These are phyloP conservation scores for Notiomystis cincta DNA, from an alignment of 2,113 vertebrate genomes.

Conservation along the genomic window DNA sequence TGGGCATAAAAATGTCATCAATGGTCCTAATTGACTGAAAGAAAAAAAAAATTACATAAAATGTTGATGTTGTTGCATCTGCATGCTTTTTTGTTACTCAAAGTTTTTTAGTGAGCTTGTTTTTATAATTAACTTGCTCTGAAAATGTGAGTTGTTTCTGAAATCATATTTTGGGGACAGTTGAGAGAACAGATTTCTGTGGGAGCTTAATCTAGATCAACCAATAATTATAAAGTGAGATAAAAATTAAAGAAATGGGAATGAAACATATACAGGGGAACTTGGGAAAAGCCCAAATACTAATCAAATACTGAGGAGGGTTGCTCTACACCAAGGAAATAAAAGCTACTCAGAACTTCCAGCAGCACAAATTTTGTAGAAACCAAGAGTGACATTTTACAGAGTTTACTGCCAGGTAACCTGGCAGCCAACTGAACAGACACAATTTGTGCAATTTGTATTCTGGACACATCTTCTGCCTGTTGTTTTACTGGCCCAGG, in stretches of 20 bases:
- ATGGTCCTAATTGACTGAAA: neutral
- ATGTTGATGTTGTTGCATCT: neutral
- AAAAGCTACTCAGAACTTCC: neutral
- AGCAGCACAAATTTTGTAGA: neutral
- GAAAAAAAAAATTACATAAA: neutral
- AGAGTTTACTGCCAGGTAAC: neutral
- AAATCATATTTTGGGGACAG: neutral
- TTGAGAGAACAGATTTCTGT: neutral
- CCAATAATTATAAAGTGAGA: neutral
- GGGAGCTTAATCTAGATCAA: neutral
- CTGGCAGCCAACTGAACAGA: neutral
- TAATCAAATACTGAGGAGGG: neutral
- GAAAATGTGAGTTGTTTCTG: neutral
- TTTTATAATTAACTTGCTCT: neutral
- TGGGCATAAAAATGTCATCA: neutral
- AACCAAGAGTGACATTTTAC: neutral
- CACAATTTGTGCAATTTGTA: neutral
- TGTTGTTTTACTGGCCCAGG: neutral
- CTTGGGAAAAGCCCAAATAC: rapidly evolving
- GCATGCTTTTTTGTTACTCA: neutral
- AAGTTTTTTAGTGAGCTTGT: neutral
- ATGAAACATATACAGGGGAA: neutral
- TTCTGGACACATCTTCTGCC: neutral
- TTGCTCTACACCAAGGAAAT: neutral
- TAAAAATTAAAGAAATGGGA: neutral